A percentile compares a stretch with the other conserved stretches of the same genome.
Evolutionary conservation across 1,140 invertebrate genomes (phyloP).

Genomic region (Drosophila ficusphila): DNA sequence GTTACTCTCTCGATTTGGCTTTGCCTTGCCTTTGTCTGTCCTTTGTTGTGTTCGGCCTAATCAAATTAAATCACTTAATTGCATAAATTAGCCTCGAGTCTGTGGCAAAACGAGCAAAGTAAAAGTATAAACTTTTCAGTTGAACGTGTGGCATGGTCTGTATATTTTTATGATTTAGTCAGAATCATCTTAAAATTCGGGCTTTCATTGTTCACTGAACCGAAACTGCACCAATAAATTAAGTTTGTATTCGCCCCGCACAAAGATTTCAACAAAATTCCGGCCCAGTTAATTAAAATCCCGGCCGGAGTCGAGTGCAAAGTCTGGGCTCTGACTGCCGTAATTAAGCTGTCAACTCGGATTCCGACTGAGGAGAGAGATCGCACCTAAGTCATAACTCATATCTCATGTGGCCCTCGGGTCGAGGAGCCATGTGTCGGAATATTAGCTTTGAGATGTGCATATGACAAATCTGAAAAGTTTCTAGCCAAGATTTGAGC

Average conservation of each 20-base stretch:
- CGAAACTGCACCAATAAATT: conserved; percentile 29
- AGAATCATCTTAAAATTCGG: conserved; percentile 9
- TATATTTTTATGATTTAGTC: conserved; percentile 4
- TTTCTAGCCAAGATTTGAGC: conserved; percentile 52
- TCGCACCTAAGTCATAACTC: conserved; percentile 44
- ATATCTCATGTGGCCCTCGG: conserved; percentile 42
- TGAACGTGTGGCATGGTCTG: not conserved
- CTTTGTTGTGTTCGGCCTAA: conserved; percentile 27
- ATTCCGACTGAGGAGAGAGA: conserved; percentile 25
- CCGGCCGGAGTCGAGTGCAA: conserved; percentile 10
- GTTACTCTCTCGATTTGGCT: not conserved
- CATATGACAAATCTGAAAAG: conserved; percentile 76
- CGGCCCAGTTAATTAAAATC: conserved; percentile 40
- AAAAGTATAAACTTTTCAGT: conserved; percentile 20
- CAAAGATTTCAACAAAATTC: conserved; percentile 22
- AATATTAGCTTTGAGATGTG: conserved; percentile 64
- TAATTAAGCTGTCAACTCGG: conserved; percentile 51
- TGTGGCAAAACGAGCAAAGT: not conserved
- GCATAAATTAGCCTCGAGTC: conserved; percentile 39
- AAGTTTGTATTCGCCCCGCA: not conserved
- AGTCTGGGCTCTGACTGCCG: conserved; percentile 7
- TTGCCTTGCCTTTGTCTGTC: conserved; percentile 13
- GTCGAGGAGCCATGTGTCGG: conserved; percentile 28
- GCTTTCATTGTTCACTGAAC: conserved; percentile 13
- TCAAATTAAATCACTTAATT: conserved; percentile 59